A percentile compares a stretch with the other conserved stretches of the same genome.
These are phyloP conservation scores for Temnothorax unifasciatus DNA, from an alignment of 2,888 invertebrate species.

Conservation along the genomic window DNA sequence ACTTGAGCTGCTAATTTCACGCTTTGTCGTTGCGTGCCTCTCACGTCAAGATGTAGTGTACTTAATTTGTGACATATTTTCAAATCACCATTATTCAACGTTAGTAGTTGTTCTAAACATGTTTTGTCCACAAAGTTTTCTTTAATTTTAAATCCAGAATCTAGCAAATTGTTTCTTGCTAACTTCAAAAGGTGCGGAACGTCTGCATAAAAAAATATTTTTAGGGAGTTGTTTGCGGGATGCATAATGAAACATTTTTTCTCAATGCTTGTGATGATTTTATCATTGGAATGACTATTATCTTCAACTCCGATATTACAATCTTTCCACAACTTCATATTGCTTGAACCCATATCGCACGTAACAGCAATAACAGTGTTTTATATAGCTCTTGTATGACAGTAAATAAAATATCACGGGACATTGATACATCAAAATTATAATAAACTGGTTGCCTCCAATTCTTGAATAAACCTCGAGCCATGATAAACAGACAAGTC, in stretches of 20 bases:
- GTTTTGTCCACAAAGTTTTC: not conserved
- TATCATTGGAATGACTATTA: not conserved
- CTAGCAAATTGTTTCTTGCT: not conserved
- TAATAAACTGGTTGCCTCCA: not conserved
- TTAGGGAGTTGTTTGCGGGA: not conserved
- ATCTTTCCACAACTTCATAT: not conserved
- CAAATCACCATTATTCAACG: not conserved
- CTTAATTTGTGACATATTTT: not conserved
- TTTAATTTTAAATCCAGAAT: not conserved
- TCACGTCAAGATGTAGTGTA: not conserved
- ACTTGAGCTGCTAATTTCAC: constrained; percentile 19
- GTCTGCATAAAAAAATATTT: not conserved
- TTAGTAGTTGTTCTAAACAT: not conserved
- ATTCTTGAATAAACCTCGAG: not conserved
- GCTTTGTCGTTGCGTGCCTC: not conserved
- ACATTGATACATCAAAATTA: not conserved
- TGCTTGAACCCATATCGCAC: not conserved
- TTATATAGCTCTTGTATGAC: not conserved
- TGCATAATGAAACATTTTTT: not conserved
- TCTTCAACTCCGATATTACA: not conserved
- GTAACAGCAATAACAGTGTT: not conserved
- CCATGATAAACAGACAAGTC: not conserved
- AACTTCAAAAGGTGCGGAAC: not conserved
- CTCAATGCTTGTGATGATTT: not conserved
- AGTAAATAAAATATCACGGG: not conserved